These are phyloP conservation scores for Liolophura sinensis DNA, from an alignment of 1,140 invertebrate genomes.

Conservation along the genomic window DNA sequence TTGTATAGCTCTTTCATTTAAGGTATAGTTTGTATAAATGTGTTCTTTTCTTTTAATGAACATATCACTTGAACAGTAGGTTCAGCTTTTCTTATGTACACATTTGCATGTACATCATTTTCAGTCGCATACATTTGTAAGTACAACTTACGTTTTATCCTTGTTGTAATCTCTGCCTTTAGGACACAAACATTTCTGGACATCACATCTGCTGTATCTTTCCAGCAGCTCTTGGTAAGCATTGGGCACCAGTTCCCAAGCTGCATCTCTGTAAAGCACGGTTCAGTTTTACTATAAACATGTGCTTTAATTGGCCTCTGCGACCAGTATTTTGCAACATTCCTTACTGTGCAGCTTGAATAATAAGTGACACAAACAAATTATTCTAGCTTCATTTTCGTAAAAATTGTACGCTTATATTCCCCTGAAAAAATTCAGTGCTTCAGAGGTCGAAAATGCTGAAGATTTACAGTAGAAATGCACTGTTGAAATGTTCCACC, in stretches of 20 bases:
- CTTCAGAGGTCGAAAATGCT: not conserved
- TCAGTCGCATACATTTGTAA: not conserved
- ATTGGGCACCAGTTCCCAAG: slow-evolving; percentile 71
- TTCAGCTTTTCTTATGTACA: not conserved
- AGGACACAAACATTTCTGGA: slow-evolving; percentile 64
- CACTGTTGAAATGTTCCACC: too few relatives aligned
- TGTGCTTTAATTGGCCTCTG: too few relatives aligned
- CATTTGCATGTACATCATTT: not conserved
- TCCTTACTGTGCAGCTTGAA: too few relatives aligned
- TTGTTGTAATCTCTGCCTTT: slow-evolving; percentile 62
- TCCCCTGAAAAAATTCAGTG: too few relatives aligned
- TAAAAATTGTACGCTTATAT: too few relatives aligned
- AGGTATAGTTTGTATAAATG: too few relatives aligned
- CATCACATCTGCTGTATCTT: slow-evolving; percentile 66
- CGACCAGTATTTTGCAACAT: too few relatives aligned
- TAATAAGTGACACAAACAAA: too few relatives aligned
- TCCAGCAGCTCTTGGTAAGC: slow-evolving; percentile 67
- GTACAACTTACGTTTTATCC: slow-evolving; percentile 59
- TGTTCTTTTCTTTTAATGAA: not conserved
- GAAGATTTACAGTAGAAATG: not conserved
- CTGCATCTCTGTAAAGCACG: slow-evolving; percentile 65
- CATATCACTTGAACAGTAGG: not conserved
- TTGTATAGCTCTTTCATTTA: too few relatives aligned
- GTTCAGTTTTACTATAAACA: slow-evolving; percentile 5
- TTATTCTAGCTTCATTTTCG: too few relatives aligned